These are phyloP conservation scores for Clarias laeviceps DNA, from an alignment of 2,797 vertebrate species.

Conservation along the genomic window DNA sequence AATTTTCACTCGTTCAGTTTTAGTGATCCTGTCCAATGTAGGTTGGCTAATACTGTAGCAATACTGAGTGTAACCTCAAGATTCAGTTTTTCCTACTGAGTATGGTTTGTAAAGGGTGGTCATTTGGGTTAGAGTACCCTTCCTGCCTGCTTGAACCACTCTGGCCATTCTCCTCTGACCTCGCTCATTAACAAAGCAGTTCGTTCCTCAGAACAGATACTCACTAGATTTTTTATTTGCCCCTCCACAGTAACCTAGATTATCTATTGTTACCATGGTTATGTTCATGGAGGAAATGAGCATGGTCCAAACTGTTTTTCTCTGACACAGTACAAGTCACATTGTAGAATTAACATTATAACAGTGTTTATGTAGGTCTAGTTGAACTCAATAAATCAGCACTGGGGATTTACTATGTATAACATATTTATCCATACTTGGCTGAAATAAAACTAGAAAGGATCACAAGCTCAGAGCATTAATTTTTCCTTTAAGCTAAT, in stretches of 20 bases:
- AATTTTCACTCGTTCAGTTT: background rate
- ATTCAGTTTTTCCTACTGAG: background rate
- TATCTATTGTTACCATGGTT: conserved; percentile 14
- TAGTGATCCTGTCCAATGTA: background rate
- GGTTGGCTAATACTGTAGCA: background rate
- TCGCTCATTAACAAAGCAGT: background rate
- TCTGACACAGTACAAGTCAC: background rate
- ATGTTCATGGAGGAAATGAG: background rate
- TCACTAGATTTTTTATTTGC: background rate
- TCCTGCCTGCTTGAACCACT: background rate
- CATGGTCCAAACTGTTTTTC: background rate
- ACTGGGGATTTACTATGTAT: background rate
- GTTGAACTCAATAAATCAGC: no score
- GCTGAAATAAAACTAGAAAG: background rate
- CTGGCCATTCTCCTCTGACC: background rate
- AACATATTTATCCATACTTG: background rate
- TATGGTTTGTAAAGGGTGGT: background rate
- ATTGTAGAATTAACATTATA: no score
- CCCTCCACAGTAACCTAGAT: conserved; percentile 14
- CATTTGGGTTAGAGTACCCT: background rate
- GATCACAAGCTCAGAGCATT: background rate
- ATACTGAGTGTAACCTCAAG: background rate
- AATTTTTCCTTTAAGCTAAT: background rate
- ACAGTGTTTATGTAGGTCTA: no score
- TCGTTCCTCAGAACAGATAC: background rate